Evolutionary conservation across 2,888 invertebrate species (phyloP), one percentile per base, ranked within the genome.

Genomic region (Pandemis cinnamomeana): DNA sequence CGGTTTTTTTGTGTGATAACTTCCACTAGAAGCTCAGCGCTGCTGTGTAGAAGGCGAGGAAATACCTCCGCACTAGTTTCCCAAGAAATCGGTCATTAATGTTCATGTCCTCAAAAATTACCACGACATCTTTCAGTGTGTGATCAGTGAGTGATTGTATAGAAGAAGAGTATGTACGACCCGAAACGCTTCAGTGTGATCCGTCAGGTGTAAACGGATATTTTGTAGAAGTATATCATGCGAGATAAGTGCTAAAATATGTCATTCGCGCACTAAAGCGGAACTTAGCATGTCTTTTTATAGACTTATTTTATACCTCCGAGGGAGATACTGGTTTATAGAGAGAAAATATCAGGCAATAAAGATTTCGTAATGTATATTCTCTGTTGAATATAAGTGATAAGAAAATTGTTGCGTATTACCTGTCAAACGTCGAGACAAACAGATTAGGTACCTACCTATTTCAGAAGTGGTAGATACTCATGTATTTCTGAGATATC

Each of bases 231-330:
- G 27, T 71, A 63, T n/a, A 55, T 71, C n/a, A n/a, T 53, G 55
- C 42, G 15, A 70, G 53, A 70, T 70, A 63, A 70, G 70, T 70
- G 70, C 62, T 53, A 20, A 70, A 70, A 62, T 63, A 70, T 70
- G 62, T 70, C 53, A 13, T 70, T 62, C 53, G 41, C 61, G 46
- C 66, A 51, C 66, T 70, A 60, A 66, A 20, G 51, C 42, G 66
- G 66, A 66, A 71, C 60, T 66, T 66, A 51, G 60, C 66, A 67
- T 71, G 51, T 71, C 42, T 67, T 71, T 61, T 41, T 60, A 58
- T 66, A 51, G 41, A 58, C 60, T n/a, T 48, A 58, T 66, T 51
- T 66, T 66, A 60, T 15, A 51, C 20, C 58, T 71, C 67, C 5
- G 48, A n/a, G 15, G 48, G 41, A 66, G 63, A 66, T 64, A 71